Conservation (phyloP, 2,888 invertebrate genomes). For the Lepetodrilus schrolli region DNA sequence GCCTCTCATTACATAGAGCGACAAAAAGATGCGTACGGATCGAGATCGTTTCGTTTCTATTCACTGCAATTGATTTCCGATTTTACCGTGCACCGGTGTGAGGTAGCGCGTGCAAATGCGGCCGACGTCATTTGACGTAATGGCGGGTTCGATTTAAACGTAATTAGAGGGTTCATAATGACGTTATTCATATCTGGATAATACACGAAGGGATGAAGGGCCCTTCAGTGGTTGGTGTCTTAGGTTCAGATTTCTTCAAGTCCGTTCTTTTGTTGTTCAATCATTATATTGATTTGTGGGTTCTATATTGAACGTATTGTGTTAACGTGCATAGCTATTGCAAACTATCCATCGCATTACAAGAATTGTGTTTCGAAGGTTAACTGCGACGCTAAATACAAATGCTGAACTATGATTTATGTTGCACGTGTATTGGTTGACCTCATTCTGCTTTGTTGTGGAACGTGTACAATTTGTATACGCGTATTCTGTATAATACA, state of each 20-base stretch:
- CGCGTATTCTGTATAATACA: too few relatives aligned
- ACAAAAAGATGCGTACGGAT: slow-evolving; percentile 19
- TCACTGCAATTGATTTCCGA: slow-evolving; percentile 29
- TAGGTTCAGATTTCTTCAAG: slow-evolving; percentile 23
- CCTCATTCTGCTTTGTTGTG: too few relatives aligned
- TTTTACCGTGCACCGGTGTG: slow-evolving; percentile 27
- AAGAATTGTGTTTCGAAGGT: neutral
- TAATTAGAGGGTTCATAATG: slow-evolving; percentile 23
- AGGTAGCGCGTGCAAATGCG: slow-evolving; percentile 24
- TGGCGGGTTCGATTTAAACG: slow-evolving; percentile 27
- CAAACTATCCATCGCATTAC: neutral
- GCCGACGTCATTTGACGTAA: slow-evolving; percentile 26
- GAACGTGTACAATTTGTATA: too few relatives aligned
- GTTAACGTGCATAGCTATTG: neutral
- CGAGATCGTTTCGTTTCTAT: slow-evolving; percentile 29
- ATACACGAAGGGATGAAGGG: neutral
- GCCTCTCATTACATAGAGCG: slow-evolving; percentile 14
- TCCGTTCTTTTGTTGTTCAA: slow-evolving; percentile 12
- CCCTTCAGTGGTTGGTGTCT: neutral
- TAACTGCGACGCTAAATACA: too few relatives aligned
- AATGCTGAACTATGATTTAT: too few relatives aligned
- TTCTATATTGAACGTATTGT: neutral
- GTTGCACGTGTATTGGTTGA: too few relatives aligned
- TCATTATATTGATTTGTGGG: slow-evolving; percentile 8
- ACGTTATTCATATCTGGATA: slow-evolving; percentile 20